Conservation (phyloP, 2,113 vertebrate genomes). For the Globicephala melas region DNA sequence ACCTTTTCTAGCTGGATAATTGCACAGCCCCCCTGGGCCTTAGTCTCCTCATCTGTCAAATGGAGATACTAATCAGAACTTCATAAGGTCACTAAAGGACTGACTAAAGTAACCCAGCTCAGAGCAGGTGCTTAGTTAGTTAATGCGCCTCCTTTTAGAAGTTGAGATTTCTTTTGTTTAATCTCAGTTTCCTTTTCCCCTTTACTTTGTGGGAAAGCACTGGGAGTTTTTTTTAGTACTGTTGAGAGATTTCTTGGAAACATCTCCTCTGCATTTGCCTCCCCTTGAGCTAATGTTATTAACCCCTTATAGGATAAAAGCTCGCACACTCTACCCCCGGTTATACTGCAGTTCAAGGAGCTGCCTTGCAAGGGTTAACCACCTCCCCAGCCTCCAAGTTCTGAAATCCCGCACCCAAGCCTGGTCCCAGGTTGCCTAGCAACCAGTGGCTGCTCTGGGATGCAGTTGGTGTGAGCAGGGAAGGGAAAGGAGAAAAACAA, state of each 20-base stretch:
- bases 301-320: neutral
- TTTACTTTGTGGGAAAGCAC: neutral
- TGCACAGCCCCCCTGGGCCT: neutral
- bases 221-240: neutral
- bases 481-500: neutral
- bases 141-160: neutral
- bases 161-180: neutral
- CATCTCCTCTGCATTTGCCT: neutral
- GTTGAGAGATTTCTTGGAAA: neutral
- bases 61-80: neutral
- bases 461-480: neutral
- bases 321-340: neutral
- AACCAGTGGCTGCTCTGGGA: constrained; percentile 50
- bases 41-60: neutral
- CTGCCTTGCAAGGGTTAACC: constrained; percentile 18
- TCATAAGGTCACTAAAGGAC: neutral
- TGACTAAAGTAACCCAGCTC: rapidly evolving
- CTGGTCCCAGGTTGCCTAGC: constrained; percentile 66
- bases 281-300: neutral
- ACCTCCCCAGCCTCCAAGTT: neutral
- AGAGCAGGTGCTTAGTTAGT: neutral
- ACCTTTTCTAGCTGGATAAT: neutral
- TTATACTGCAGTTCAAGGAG: neutral
- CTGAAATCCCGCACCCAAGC: constrained; percentile 38
- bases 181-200: neutral